Evolutionary conservation across 92 coral and sea anemone species (phyloP), one percentile per base, ranked within the genome.

Genomic region (Porites cylindrica): DNA sequence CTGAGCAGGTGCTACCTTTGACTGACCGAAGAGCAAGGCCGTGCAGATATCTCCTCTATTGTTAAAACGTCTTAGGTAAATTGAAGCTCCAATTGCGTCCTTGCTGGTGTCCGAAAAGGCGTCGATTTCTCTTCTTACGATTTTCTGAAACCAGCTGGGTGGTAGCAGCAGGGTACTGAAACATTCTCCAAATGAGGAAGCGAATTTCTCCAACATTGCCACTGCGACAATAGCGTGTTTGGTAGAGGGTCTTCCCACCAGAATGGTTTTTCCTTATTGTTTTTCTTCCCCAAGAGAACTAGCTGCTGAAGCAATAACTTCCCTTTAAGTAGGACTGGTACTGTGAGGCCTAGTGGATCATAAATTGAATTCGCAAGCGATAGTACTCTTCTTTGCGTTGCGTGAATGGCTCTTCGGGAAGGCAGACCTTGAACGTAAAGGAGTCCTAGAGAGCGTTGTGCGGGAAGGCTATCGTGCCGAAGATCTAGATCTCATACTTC

Each of bases 181-280:
- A 91, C 81, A 17, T 87, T 72, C 73, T 87, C 94, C 82, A 91
- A 65, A 58, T 71, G 62, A 10, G 75, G 18, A 11, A 86, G 76
- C 2, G 80, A 66, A 24, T 58, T 53, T 47, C 72, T 38, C 91
- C 93, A 90, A 38, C 83, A 58, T 81, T 90, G 91, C 93, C 91
- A 86, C 82, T 75, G 82, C 51, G 66, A n/a, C 73, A 68, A 29
- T 10, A 90, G 86, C 47, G 78, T 50, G 11, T 90, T 79, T 63
- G 93, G 93, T 7, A 86, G 85, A 23, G 91, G 91, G 24, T 90
- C 90, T 72, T 90, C 93, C 93, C 93, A 90, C 1, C 74, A 69
- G 10, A 90, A 18, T 10, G 86, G 87, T 2, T 21, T 53, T 20
- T 79, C 77, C 9, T 85, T 68, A 18, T 74, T 56, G 38, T 65